Conservation (phyloP, 2,113 vertebrate genomes). For the Anarrhichthys ocellatus region DNA sequence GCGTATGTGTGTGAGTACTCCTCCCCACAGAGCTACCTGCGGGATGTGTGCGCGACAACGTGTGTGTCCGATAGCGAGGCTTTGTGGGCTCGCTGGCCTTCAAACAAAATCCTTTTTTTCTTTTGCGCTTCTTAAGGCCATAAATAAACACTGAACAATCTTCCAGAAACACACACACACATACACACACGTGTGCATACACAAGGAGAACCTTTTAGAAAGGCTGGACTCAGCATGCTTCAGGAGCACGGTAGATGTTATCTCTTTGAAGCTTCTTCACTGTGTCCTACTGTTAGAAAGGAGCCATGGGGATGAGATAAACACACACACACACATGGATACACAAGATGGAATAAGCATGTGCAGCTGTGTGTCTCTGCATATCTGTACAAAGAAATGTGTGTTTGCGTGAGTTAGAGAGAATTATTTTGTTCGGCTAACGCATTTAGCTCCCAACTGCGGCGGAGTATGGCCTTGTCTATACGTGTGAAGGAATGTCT, state of each 20-base stretch:
- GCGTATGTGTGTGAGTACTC: slow-evolving; percentile 15
- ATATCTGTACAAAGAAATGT: slow-evolving; percentile 7
- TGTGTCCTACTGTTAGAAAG: slow-evolving; percentile 50
- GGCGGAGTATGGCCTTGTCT: slow-evolving; percentile 55
- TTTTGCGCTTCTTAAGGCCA: slow-evolving; percentile 27
- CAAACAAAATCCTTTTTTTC: slow-evolving; percentile 13
- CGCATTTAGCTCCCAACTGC: slow-evolving; percentile 41
- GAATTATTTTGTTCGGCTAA: slow-evolving; percentile 30
- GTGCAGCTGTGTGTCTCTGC: neutral
- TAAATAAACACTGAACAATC: slow-evolving; percentile 45
- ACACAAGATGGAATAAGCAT: slow-evolving; percentile 17
- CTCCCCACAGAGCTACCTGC: slow-evolving; percentile 2
- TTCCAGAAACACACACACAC: slow-evolving; percentile 30
- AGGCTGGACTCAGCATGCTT: slow-evolving; percentile 43
- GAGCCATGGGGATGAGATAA: slow-evolving; percentile 45
- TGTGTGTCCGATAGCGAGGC: slow-evolving; percentile 24
- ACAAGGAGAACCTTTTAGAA: slow-evolving; percentile 46
- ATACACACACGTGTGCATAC: neutral
- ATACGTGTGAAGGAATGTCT: slow-evolving; percentile 76
- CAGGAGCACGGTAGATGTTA: slow-evolving; percentile 37
- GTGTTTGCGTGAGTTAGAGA: neutral
- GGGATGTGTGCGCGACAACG: neutral
- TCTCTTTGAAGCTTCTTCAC: slow-evolving; percentile 56
- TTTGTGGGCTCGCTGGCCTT: slow-evolving; percentile 31
- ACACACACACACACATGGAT: slow-evolving; percentile 17